A percentile compares a stretch with the other conserved stretches of the same genome.
phyloP scores from a whole-genome alignment of 2,797 vertebrate genomes.

The Siniperca undulata region DNA sequence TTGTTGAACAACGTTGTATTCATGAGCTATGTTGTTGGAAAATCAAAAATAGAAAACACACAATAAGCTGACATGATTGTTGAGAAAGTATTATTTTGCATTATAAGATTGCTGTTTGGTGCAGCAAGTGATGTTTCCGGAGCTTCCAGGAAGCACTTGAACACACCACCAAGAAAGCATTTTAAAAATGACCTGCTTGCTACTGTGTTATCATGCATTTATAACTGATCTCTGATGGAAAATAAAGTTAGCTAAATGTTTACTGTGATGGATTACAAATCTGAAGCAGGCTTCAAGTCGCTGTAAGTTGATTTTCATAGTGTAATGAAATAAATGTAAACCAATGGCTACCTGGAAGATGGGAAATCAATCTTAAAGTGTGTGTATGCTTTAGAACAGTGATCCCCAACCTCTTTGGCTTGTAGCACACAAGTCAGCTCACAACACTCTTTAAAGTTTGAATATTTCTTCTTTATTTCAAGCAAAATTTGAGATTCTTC shows the following conservation, averaged over 20 bases:
- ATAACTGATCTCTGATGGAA: not conserved
- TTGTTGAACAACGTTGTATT: not conserved
- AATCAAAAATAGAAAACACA: not conserved
- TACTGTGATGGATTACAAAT: not conserved
- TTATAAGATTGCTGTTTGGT: not conserved
- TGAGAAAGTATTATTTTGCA: not conserved
- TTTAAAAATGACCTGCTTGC: not conserved
- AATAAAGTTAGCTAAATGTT: not conserved
- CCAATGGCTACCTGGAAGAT: not conserved
- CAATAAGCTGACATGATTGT: not conserved
- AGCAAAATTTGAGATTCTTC: not conserved
- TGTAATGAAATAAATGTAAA: not conserved
- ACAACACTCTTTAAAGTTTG: conserved; percentile 9
- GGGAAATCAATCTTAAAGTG: not conserved
- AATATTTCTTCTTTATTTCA: not conserved
- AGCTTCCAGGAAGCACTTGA: conserved; percentile 8
- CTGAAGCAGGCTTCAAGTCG: not conserved
- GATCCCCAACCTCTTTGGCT: not conserved
- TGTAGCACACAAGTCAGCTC: conserved; percentile 6
- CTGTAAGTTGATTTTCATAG: not conserved
- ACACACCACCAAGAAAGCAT: not conserved
- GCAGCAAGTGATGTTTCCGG: not conserved
- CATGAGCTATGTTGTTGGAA: not conserved
- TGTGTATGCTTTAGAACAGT: not conserved
- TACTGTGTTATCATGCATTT: not conserved